phyloP scores from a whole-genome alignment of 2,113 vertebrate species.

The Sorex araneus region DNA sequence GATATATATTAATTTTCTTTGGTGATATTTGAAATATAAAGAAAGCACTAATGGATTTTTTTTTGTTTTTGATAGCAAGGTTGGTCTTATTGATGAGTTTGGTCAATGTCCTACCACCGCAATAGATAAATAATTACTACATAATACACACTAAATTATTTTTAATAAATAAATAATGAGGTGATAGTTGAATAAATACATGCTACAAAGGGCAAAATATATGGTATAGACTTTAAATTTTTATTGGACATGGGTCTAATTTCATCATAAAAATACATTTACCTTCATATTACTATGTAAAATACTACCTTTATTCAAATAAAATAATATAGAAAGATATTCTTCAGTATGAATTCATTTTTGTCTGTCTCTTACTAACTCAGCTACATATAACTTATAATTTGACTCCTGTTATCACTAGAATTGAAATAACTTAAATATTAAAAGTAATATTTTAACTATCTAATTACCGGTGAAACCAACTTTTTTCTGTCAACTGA shows the following conservation, averaged over 20 bases:
- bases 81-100: neutral
- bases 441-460: constrained; percentile 52
- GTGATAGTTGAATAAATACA: constrained; percentile 9
- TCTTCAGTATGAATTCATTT: neutral
- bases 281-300: neutral
- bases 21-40: neutral
- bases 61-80: neutral
- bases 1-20: constrained; percentile 14
- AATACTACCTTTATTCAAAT: constrained; percentile 15
- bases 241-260: neutral
- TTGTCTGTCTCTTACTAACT: neutral
- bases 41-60: neutral
- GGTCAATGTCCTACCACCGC: neutral
- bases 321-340: neutral
- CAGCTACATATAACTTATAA: constrained; percentile 3
- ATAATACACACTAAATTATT: neutral
- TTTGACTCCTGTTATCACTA: constrained; percentile 11
- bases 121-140: neutral
- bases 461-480: neutral
- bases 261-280: constrained; percentile 4
- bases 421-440: constrained; percentile 45
- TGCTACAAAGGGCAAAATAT: neutral
- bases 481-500: neutral
- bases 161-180: constrained; percentile 34
- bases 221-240: neutral